Conservation (phyloP, 2,113 vertebrate genomes). For the Redunca redunca region DNA sequence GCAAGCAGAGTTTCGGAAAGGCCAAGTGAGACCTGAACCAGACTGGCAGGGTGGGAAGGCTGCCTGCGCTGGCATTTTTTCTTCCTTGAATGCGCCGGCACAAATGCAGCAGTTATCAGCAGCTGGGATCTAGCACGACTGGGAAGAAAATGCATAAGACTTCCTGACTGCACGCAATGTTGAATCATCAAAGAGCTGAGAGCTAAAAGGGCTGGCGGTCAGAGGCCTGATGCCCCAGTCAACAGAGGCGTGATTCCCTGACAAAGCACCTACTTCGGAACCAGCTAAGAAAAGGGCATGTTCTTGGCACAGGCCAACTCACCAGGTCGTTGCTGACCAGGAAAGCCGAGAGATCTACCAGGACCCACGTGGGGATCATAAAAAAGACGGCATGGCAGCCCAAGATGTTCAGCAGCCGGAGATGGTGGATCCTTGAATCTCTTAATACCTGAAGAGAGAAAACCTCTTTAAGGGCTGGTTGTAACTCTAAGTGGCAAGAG, state of each 20-base stretch:
- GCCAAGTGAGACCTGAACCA: not conserved
- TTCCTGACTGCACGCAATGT: not conserved
- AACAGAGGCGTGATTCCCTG: not conserved
- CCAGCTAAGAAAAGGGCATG: not conserved
- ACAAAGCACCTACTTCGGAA: not conserved
- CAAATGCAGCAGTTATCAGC: not conserved
- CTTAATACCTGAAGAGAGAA: constrained; percentile 87
- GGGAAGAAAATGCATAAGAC: not conserved
- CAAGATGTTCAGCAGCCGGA: constrained; percentile 92
- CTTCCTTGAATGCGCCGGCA: not conserved
- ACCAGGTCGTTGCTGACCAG: constrained; percentile 94
- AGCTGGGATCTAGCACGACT: not conserved
- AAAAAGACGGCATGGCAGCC: constrained; percentile 96
- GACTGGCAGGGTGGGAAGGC: not conserved
- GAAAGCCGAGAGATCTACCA: constrained; percentile 95
- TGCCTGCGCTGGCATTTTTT: not conserved
- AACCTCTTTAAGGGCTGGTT: not conserved
- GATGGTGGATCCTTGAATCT: constrained; percentile 93
- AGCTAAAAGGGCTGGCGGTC: not conserved
- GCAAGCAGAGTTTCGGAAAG: not conserved
- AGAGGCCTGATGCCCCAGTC: not conserved
- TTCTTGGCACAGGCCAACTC: constrained; percentile 65
- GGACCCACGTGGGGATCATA: constrained; percentile 97
- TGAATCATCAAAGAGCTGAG: not conserved
- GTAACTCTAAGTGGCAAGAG: not conserved